These are phyloP conservation scores for Urocolius indicus DNA, from an alignment of 2,113 vertebrate species.

Conservation along the genomic window DNA sequence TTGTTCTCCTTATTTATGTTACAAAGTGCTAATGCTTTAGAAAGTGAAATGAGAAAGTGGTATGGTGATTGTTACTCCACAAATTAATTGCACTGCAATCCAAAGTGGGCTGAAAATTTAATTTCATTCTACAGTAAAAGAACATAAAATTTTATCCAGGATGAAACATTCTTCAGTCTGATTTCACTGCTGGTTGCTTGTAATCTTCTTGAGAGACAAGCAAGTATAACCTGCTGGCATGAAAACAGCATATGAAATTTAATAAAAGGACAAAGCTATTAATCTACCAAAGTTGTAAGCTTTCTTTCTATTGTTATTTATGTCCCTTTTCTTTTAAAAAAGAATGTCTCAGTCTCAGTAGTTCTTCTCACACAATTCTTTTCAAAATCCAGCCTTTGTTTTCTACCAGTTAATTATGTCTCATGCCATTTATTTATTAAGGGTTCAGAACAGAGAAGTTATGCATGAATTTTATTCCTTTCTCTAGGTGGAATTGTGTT, in stretches of 20 bases:
- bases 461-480: background rate
- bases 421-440: background rate
- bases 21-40: background rate
- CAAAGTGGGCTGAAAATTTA: background rate
- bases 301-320: background rate
- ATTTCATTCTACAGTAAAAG: background rate
- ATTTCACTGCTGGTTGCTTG: background rate
- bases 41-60: background rate
- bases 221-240: background rate
- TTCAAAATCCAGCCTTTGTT: background rate
- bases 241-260: background rate
- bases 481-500: background rate
- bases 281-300: background rate
- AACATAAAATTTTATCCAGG: background rate
- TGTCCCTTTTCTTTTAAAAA: background rate
- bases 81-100: background rate
- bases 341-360: background rate
- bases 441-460: background rate
- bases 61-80: background rate
- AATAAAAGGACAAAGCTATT: background rate
- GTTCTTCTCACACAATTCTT: background rate
- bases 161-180: background rate
- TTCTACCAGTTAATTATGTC: background rate
- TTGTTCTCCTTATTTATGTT: background rate
- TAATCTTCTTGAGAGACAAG: background rate